Evolutionary conservation across 1,140 invertebrate species (phyloP), one percentile per base, ranked within the genome.

Genomic region (Argopecten irradians): DNA sequence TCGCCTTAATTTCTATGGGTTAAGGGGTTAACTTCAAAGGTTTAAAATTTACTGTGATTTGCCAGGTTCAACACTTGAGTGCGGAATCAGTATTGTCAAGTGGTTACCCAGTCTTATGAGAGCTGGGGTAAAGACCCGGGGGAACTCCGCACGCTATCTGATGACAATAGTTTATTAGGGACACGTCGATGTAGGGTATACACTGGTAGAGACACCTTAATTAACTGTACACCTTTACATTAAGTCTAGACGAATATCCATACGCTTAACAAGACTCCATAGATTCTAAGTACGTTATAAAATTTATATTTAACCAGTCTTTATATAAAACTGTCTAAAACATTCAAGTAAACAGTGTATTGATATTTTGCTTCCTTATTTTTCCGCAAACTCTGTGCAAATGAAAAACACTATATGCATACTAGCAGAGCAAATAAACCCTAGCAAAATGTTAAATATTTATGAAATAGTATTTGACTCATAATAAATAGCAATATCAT

Each of bases 21-120:
- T 71, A 71, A 71, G 55, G 22, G 16, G 55, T 71, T 71, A 71
- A 71, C 55, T 71, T 71, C 55, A 71, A 71, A 71, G 55, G 55
- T 71, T 71, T 71, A 71, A 71, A 71, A 71, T 71, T 71, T 71
- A 71, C 22, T 71, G 55, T 71, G 55, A 71, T 71, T 71, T 71
- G 55, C 8, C 22, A 71, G n/a, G 55, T 71, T 71, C n/a, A 71
- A 71, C 55, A 71, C 55, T 71, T 71, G 55, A 71, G 55, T n/a
- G 28, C 7, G 8, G 28, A 71, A 71, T 71, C 55, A 71, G 22
- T n/a, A 0, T 71, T 71, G 55, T 71, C 55, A 71, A 71, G 55
- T 71, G 55, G 55, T 71, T 71, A 71, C 55, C 16, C 55, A 11
- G 55, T 71, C 22, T 71, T 71, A 71, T n/a, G 55, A 71, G 55